Conservation (phyloP, 2,113 vertebrate species). For the Echinops telfairi region DNA sequence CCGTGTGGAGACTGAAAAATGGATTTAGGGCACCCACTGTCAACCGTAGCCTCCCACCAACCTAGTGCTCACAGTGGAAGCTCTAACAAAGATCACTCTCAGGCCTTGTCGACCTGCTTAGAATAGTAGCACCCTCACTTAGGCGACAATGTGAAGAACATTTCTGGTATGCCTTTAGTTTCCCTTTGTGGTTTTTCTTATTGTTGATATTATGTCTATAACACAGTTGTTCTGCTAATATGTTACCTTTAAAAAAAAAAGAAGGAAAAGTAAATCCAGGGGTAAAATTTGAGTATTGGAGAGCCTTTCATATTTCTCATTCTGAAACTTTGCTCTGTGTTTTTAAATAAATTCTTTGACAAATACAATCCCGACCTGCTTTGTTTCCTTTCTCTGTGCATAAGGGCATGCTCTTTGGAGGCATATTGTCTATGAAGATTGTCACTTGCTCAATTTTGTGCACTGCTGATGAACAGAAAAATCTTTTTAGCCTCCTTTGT, state of each 20-base stretch:
- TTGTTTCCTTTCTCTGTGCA: constrained; percentile 68
- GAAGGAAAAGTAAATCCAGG: neutral
- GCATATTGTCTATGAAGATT: constrained; percentile 73
- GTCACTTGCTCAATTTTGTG: constrained; percentile 71
- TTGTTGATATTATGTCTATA: constrained; percentile 45
- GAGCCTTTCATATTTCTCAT: constrained; percentile 48
- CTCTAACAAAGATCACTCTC: neutral
- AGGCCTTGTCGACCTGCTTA: neutral
- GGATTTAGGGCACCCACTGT: no score
- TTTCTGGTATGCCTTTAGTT: constrained; percentile 10
- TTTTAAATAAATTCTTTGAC: constrained; percentile 50
- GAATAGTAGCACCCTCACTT: constrained; percentile 27
- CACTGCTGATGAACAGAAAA: constrained; percentile 58
- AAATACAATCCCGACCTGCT: constrained; percentile 57
- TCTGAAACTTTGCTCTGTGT: constrained; percentile 51
- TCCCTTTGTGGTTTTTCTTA: constrained; percentile 51
- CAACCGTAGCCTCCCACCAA: no score
- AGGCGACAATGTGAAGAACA: constrained; percentile 34
- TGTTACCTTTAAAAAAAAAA: neutral
- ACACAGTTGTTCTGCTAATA: constrained; percentile 46
- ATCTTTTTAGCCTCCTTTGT: constrained; percentile 69
- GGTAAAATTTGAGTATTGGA: constrained; percentile 52
- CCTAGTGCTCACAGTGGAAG: no score
- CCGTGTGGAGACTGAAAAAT: no score
- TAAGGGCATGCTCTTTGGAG: constrained; percentile 62